Percentiles rank a stretch among this genome's conserved stretches.
phyloP scores from a whole-genome alignment of 2,797 vertebrate genomes.

The Tauraco hartlaubi region DNA sequence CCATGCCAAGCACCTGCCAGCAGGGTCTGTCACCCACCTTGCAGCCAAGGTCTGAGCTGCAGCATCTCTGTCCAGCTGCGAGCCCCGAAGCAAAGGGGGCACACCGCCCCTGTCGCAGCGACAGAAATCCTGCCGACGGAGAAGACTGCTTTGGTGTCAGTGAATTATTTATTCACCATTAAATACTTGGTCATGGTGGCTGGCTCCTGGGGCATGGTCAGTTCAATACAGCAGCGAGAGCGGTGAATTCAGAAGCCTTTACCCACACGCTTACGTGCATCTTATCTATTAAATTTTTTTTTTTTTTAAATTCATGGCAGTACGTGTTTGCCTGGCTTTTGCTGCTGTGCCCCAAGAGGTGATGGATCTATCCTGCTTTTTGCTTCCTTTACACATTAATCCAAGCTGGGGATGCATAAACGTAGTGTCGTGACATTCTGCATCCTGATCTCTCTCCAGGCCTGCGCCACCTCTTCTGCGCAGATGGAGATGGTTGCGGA shows the following conservation, averaged over 20 bases:
- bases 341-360: not conserved
- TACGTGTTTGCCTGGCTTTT: not conserved
- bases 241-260: not conserved
- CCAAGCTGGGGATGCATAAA: not conserved
- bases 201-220: not conserved
- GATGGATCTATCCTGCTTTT: not conserved
- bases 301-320: not conserved
- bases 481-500: not conserved
- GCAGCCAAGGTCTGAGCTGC: not conserved
- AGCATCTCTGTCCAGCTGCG: not conserved
- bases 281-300: not conserved
- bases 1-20: not conserved
- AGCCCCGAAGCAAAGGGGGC: not conserved
- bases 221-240: not conserved
- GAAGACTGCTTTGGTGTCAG: too few species aligned
- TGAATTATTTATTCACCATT: not conserved
- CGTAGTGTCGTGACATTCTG: not conserved
- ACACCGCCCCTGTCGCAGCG: too few species aligned
- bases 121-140: not conserved
- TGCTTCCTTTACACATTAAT: not conserved
- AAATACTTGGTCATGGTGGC: not conserved
- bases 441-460: not conserved
- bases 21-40: not conserved
- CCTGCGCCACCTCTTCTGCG: not conserved
- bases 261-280: fast-evolving